These are phyloP conservation scores for Protaetia brevitarsis DNA, from an alignment of 1,140 invertebrate genomes.

Conservation along the genomic window DNA sequence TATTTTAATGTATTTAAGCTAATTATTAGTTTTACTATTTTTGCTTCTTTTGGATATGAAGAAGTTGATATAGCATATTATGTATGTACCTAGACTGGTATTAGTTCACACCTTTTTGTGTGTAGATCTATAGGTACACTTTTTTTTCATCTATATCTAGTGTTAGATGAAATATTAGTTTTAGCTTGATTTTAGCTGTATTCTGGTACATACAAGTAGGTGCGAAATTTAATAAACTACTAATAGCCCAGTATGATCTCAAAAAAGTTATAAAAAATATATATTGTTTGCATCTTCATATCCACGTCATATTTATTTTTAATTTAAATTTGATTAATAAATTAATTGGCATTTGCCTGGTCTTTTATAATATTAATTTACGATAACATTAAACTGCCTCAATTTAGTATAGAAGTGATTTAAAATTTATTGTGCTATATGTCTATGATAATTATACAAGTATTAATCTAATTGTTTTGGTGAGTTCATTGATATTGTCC, in stretches of 20 bases:
- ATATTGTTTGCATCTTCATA: background rate
- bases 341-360: background rate
- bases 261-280: background rate
- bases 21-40: conserved; percentile 4
- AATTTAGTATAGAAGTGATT: background rate
- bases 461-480: background rate
- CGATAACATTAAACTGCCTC: background rate
- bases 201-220: background rate
- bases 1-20: background rate
- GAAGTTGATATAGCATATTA: background rate
- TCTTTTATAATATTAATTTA: background rate
- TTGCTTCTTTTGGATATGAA: background rate
- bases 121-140: too few relatives aligned
- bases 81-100: background rate
- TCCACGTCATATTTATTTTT: conserved; percentile 5
- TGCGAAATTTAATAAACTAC: background rate
- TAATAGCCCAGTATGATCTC: background rate
- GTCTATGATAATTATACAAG: background rate
- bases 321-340: background rate
- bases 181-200: background rate
- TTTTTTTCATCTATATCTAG: too few relatives aligned
- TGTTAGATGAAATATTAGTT: too few relatives aligned
- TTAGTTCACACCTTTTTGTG: too few relatives aligned
- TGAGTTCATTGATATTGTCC: background rate
- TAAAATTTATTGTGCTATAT: background rate